Conservation (phyloP, 1,140 invertebrate species). For the Leucophenga varia region DNA sequence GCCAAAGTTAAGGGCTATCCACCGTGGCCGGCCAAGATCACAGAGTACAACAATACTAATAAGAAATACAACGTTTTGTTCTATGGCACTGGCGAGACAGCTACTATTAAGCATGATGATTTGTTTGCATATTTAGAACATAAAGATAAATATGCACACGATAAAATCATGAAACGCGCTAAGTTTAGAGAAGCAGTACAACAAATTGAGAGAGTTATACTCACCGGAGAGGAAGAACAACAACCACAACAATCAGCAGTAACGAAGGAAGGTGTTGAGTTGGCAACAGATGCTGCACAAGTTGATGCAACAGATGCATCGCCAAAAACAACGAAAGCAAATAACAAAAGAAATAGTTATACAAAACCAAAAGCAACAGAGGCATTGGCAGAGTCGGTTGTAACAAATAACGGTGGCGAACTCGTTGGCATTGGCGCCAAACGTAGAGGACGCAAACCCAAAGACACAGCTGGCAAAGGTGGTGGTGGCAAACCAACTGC, state of each 20-base stretch:
- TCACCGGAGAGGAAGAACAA: slow-evolving; percentile 42
- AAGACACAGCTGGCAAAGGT: slow-evolving; percentile 64
- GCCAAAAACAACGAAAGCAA: too few species aligned
- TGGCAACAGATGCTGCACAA: neutral
- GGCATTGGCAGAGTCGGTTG: neutral
- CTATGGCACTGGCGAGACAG: slow-evolving; percentile 88
- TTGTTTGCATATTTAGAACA: slow-evolving; percentile 18
- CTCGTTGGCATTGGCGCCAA: too few species aligned
- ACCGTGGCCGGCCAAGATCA: slow-evolving; percentile 85
- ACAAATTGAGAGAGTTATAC: slow-evolving; percentile 50
- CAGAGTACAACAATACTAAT: slow-evolving; percentile 70
- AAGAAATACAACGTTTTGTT: slow-evolving; percentile 86
- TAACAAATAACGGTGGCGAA: neutral
- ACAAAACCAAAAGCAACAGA: neutral
- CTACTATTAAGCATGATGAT: slow-evolving; percentile 26
- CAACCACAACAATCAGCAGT: neutral
- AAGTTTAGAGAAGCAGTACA: slow-evolving; percentile 54
- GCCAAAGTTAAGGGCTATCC: slow-evolving; percentile 95
- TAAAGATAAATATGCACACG: slow-evolving; percentile 24
- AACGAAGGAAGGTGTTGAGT: too few species aligned
- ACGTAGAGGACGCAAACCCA: slow-evolving; percentile 72
- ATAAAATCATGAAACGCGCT: slow-evolving; percentile 46
- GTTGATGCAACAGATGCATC: neutral
- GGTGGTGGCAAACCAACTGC: slow-evolving; percentile 45
- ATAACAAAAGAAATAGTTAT: too few species aligned